Base-by-base conservation (phyloP, 2,888 invertebrate species). In the Nebria brevicollis region DNA sequence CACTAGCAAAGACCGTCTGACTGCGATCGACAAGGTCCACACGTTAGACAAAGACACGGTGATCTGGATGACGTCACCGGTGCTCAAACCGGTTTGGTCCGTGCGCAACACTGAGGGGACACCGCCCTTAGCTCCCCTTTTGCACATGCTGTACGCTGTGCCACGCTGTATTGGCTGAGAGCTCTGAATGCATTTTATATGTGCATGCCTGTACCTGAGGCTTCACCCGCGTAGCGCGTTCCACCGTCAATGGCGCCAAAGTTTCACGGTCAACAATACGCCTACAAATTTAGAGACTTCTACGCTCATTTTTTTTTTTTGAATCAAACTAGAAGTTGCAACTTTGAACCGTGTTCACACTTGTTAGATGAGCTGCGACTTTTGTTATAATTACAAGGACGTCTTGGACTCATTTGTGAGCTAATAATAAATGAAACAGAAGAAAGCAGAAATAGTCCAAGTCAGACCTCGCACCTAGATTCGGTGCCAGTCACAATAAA, bases 41-140 rank as follows among this genome's bases (percentile, higher is more conserved):
- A 54, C 4, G 70, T 70, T 3, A 70, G 25, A 70, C 70, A 70
- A 70, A 26, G 54, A 54, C 54, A 54, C 54, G 13, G 4, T 11
- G 13, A 54, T 54, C 54, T 54, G 54, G 54, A 20, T 70, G 70
- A 70, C 70, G 70, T 70, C 70, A 70, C 34, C 70, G 70, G 70
- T 70, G 70, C 70, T 70, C 70, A 70, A 26, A 20, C 25, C 26
- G 20, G 70, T 54, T 54, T 54, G 54, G 70, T 70, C 25, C 34
- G 70, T 25, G 70, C 70, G 70, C 70, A 34, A 34, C 20, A 25
- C 11, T 5, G 34, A 34, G 70, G 66, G 70, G 70, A 70, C 70
- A 70, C 70, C 70, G 70, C 70, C 70, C 70, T 70, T 70, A 6
- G 68, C 15, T 15, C 15, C 54, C 54, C 54, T 54, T 54, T 54